Evolutionary conservation across 2,113 vertebrate species (phyloP).

Genomic region (Pantherophis guttatus): DNA sequence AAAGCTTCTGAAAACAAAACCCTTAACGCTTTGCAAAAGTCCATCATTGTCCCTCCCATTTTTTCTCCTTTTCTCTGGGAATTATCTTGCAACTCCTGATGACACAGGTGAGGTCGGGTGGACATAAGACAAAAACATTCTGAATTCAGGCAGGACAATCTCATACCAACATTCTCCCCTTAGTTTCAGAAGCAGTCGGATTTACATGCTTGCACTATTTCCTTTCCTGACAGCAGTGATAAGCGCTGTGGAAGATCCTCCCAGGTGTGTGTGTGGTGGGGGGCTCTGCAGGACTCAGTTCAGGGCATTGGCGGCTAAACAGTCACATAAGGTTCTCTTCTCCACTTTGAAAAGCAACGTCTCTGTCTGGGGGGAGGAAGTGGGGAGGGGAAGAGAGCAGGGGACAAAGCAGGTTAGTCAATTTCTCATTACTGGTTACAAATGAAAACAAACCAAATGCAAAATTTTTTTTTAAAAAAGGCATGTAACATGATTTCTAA

Average conservation of each 20-base stretch:
- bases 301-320: constrained; percentile 38
- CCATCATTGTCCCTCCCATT: not conserved
- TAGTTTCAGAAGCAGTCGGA: not conserved
- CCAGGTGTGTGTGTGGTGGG: not conserved
- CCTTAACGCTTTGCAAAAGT: not conserved
- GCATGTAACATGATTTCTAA: not conserved
- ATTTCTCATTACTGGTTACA: not conserved
- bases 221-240: not conserved
- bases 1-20: not conserved
- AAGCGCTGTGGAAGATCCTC: not conserved
- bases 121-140: not conserved
- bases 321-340: constrained; percentile 85
- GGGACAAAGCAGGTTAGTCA: not conserved
- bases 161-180: not conserved
- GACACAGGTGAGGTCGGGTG: not conserved
- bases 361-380: constrained; percentile 75
- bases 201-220: not conserved
- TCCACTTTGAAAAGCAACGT: constrained; percentile 84
- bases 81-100: not conserved
- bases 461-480: no score
- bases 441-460: not conserved
- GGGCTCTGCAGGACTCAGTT: not conserved
- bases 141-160: not conserved
- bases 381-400: no score
- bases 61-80: not conserved